A percentile compares a stretch with the other conserved stretches of the same genome.
Conservation (phyloP, 1,140 invertebrate genomes). For the Hycleus cichorii region DNA sequence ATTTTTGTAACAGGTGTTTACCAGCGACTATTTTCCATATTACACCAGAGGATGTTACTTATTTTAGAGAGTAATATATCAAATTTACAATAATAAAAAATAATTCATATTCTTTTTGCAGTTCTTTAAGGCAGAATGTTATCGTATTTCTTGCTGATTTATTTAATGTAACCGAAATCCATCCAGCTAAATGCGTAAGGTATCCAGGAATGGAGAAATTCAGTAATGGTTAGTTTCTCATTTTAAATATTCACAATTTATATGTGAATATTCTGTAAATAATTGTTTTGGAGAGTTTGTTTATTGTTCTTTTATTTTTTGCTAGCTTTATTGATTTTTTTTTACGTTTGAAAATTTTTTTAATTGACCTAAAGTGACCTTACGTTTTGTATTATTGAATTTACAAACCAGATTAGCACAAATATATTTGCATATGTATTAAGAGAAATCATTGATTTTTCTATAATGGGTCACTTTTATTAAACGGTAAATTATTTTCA, state of each 20-base stretch:
- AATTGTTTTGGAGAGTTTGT: background rate
- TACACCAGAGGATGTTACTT: constrained; percentile 91
- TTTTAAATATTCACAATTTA: background rate
- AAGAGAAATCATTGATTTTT: constrained; percentile 6
- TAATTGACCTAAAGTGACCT: constrained; percentile 5
- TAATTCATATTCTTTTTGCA: constrained; percentile 40
- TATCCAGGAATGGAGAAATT: constrained; percentile 58
- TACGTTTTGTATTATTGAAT: background rate
- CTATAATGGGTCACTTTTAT: background rate
- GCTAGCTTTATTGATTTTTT: constrained; percentile 3
- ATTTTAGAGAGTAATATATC: constrained; percentile 76
- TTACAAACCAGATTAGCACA: constrained; percentile 15
- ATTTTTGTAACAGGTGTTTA: constrained; percentile 78
- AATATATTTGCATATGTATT: constrained; percentile 7
- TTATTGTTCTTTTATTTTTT: constrained; percentile 10
- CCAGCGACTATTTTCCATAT: constrained; percentile 91
- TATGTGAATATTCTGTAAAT: background rate
- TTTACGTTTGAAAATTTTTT: background rate
- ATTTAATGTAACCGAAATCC: constrained; percentile 91
- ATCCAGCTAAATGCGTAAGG: constrained; percentile 80
- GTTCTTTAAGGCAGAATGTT: constrained; percentile 88
- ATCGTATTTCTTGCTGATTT: constrained; percentile 91
- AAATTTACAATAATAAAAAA: background rate
- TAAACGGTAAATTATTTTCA: background rate
- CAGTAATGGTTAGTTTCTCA: constrained; percentile 43